Conservation (phyloP, 2,797 vertebrate species). For the Lacerta bilineata region DNA sequence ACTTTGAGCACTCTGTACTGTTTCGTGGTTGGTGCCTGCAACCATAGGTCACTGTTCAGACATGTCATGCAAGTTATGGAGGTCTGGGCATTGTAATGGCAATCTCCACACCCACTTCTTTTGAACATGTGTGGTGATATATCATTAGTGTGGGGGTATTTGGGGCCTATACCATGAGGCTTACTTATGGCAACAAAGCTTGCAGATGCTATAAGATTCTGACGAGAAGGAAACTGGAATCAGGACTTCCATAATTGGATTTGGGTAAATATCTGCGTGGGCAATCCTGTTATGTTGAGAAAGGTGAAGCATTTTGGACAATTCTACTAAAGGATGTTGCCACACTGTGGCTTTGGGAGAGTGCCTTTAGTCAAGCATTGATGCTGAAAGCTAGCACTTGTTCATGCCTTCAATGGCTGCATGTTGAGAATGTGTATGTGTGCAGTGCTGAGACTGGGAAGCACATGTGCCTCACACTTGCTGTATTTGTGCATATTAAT, state of each 20-base stretch:
- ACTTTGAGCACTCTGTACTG: neutral
- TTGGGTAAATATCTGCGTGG: neutral
- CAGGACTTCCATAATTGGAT: neutral
- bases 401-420: neutral
- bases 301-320: neutral
- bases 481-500: conserved; percentile 1
- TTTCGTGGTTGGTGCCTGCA: neutral
- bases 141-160: neutral
- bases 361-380: neutral
- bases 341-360: neutral
- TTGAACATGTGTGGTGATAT: neutral
- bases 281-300: neutral
- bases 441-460: neutral
- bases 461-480: neutral
- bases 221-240: neutral
- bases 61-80: neutral
- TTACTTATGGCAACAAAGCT: neutral
- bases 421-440: too few relatives aligned
- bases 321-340: neutral
- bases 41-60: neutral
- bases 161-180: neutral
- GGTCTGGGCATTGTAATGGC: neutral
- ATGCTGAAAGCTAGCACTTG: neutral
- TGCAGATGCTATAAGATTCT: neutral
- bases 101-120: neutral